phyloP scores from a whole-genome alignment of 2,797 vertebrate genomes.

The Helarctos malayanus region DNA sequence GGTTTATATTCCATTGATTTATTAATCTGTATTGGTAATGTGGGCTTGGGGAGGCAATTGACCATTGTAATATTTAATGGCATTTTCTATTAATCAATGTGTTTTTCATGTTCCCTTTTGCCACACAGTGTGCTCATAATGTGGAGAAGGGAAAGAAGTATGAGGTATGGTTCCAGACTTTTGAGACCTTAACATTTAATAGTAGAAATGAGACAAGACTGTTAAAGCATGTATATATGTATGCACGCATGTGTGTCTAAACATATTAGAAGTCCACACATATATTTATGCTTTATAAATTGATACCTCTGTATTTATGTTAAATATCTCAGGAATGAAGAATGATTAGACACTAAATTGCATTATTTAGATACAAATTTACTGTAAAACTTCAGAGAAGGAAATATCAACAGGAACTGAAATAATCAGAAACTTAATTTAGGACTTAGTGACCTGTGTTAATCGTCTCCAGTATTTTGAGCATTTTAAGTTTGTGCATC shows the following conservation, averaged over 20 bases:
- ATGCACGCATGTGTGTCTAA: background rate
- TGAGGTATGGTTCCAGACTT: background rate
- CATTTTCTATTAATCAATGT: background rate
- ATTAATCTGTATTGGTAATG: background rate
- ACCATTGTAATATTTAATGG: background rate
- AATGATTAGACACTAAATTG: background rate
- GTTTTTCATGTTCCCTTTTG: background rate
- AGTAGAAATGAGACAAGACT: background rate
- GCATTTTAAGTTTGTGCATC: background rate
- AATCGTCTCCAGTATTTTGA: background rate
- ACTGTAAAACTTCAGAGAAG: background rate
- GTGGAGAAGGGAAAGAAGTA: background rate
- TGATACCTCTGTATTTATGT: background rate
- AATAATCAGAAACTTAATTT: slow-evolving; percentile 12
- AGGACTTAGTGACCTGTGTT: background rate
- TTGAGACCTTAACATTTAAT: background rate
- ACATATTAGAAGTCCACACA: background rate
- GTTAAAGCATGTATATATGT: background rate
- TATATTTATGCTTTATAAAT: slow-evolving; percentile 7
- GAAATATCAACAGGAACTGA: background rate
- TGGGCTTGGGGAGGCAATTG: background rate
- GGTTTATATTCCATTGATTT: background rate
- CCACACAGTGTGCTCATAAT: background rate
- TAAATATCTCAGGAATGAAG: slow-evolving; percentile 1
- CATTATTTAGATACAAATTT: slow-evolving; percentile 7